phyloP scores from a whole-genome alignment of 2,888 invertebrate species.

The Eupithecia exiguata region DNA sequence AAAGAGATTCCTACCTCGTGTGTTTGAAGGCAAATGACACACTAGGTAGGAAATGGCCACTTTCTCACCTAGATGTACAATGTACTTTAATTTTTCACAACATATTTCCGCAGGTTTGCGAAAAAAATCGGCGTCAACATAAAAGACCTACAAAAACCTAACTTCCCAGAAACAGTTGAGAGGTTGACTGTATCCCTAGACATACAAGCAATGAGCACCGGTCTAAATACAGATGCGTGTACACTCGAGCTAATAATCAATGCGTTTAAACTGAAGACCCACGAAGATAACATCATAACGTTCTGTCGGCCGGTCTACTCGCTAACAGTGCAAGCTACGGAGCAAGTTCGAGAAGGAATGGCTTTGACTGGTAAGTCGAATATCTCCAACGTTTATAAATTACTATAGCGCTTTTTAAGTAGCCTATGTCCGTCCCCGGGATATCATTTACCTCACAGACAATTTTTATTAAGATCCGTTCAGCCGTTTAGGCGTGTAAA shows the following conservation, averaged over 20 bases:
- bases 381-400: neutral
- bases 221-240: constrained; percentile 84
- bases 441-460: too few species aligned
- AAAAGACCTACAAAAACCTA: constrained; percentile 69
- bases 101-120: constrained; percentile 69
- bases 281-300: constrained; percentile 89
- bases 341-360: constrained; percentile 86
- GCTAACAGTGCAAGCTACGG: constrained; percentile 86
- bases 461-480: too few species aligned
- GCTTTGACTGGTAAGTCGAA: constrained; percentile 83
- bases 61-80: too few species aligned
- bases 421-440: too few species aligned
- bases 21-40: too few species aligned
- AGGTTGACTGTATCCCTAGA: constrained; percentile 56
- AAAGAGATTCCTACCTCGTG: too few species aligned
- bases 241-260: constrained; percentile 88
- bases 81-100: too few species aligned
- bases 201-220: constrained; percentile 58
- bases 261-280: constrained; percentile 87
- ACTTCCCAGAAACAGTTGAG: constrained; percentile 69
- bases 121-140: constrained; percentile 72
- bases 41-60: too few species aligned
- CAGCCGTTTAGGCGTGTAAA: too few species aligned
- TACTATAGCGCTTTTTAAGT: too few species aligned
- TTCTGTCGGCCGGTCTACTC: constrained; percentile 90